Evolutionary conservation across 2,113 vertebrate species (phyloP).

Genomic region (Campylomormyrus numenius): DNA sequence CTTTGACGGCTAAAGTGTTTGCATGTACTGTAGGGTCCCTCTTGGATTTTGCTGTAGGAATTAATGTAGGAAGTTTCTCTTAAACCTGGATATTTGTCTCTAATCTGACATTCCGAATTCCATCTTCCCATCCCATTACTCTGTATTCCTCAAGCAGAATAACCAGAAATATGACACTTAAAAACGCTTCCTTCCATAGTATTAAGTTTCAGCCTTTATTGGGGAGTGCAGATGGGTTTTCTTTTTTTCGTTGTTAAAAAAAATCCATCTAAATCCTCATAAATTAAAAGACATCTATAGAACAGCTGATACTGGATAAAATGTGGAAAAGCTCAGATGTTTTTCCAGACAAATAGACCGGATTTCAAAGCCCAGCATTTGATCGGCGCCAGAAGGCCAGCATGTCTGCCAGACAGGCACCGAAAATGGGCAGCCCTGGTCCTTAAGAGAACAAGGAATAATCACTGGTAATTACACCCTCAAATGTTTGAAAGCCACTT

Average conservation of each 20-base stretch:
- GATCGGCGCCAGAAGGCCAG: neutral
- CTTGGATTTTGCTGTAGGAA: neutral
- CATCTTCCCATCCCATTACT: neutral
- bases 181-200: neutral
- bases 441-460: conserved; percentile 24
- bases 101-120: neutral
- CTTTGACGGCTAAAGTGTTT: neutral
- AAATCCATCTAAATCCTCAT: neutral
- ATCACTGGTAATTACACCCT: conserved; percentile 29
- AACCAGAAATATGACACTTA: neutral
- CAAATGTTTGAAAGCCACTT: conserved; percentile 51
- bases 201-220: neutral
- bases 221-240: neutral
- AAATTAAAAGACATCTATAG: neutral
- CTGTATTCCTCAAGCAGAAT: neutral
- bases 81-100: neutral
- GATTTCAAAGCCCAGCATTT: neutral
- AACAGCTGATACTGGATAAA: neutral
- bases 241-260: neutral
- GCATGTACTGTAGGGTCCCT: neutral
- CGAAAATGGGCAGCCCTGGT: neutral
- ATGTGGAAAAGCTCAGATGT: neutral
- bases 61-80: neutral
- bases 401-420: neutral
- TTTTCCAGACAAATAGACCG: neutral